phyloP scores from a whole-genome alignment of 2,797 vertebrate genomes.

The Fringilla coelebs region DNA sequence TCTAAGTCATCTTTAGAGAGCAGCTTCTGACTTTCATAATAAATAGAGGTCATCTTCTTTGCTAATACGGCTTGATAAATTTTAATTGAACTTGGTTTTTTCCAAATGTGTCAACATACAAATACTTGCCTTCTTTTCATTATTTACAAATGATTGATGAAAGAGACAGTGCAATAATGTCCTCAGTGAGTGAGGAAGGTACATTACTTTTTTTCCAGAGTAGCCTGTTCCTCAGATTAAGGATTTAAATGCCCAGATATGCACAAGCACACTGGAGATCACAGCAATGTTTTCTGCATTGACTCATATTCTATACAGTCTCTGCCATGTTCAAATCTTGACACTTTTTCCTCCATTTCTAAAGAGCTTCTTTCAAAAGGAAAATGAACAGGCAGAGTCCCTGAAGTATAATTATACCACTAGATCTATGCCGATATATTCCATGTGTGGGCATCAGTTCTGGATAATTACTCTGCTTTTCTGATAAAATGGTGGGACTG shows the following conservation, averaged over 20 bases:
- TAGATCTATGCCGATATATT: not conserved
- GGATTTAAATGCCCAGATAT: not conserved
- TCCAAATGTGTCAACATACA: not conserved
- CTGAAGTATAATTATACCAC: not conserved
- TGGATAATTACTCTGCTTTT: conserved; percentile 22
- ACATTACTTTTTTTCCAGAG: not conserved
- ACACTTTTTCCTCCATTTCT: not conserved
- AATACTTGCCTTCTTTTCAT: not conserved
- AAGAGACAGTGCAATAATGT: not conserved
- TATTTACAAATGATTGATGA: not conserved
- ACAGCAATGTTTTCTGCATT: not conserved
- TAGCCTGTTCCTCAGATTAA: not conserved
- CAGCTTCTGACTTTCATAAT: not conserved
- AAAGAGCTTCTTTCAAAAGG: not conserved
- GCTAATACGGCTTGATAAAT: not conserved
- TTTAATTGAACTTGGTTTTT: not conserved
- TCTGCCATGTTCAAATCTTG: not conserved
- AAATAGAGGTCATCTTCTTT: not conserved
- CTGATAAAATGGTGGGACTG: not conserved
- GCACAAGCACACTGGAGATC: not conserved
- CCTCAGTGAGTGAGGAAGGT: not conserved
- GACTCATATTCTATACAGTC: not conserved
- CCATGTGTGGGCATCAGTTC: conserved; percentile 2
- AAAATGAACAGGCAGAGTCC: not conserved
- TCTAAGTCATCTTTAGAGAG: not conserved